Percentiles rank a stretch among this genome's conserved stretches.
Conservation (phyloP, 2,113 vertebrate species). For the Eclectus roratus region DNA sequence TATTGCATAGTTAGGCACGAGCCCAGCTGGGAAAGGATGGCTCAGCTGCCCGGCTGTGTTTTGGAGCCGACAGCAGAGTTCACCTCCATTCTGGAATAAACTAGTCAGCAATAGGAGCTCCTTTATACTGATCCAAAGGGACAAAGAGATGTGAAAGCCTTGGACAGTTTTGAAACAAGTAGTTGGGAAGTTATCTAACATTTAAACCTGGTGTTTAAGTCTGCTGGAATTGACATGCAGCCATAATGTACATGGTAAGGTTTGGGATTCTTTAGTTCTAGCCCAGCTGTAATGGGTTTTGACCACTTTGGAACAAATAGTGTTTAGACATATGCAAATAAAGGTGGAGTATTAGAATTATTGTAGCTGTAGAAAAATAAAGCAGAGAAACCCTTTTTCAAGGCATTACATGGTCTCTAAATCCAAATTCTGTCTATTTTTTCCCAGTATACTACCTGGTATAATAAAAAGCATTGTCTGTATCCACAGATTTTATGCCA, state of each 20-base stretch:
- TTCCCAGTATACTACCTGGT: neutral
- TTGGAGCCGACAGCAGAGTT: neutral
- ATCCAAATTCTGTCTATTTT: neutral
- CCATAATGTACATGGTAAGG: neutral
- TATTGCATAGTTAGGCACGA: rapidly evolving
- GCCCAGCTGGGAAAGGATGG: neutral
- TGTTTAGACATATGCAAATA: neutral
- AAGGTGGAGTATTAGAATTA: neutral
- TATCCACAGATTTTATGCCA: neutral
- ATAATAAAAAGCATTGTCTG: neutral
- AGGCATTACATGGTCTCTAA: neutral
- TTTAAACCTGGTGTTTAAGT: neutral
- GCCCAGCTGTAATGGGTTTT: neutral
- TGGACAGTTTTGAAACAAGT: neutral
- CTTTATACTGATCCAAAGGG: neutral
- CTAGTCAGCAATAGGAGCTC: neutral
- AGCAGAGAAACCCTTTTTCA: neutral
- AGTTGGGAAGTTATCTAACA: neutral
- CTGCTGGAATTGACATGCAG: neutral
- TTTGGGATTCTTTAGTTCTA: neutral
- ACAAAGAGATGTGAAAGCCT: neutral
- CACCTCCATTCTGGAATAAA: neutral
- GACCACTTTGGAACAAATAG: neutral
- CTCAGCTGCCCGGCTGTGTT: neutral
- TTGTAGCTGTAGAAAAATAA: neutral